phyloP scores from a whole-genome alignment of 1,140 invertebrate genomes.

The Zaprionus lachaisei region DNA sequence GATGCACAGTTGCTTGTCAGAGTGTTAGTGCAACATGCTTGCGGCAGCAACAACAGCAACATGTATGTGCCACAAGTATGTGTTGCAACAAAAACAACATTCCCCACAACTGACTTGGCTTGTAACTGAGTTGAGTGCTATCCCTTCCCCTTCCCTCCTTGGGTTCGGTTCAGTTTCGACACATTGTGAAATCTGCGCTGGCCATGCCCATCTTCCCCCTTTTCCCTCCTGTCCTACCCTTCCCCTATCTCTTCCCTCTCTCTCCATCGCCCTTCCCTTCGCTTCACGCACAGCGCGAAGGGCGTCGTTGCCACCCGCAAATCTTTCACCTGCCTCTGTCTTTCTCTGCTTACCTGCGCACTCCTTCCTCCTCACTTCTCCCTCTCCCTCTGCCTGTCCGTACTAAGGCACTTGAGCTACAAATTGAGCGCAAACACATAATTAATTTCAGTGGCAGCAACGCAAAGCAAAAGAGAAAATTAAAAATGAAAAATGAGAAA shows the following conservation, averaged over 20 bases:
- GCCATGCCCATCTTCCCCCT: background rate
- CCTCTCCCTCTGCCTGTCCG: background rate
- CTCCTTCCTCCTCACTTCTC: background rate
- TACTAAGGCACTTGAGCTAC: constrained; percentile 60
- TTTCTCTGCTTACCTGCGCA: constrained; percentile 2
- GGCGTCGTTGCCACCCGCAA: constrained; percentile 62
- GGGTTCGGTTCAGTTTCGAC: constrained; percentile 33
- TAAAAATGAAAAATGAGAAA: constrained; percentile 61
- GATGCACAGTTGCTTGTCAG: constrained; percentile 3
- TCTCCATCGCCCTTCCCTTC: constrained; percentile 20
- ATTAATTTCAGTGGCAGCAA: constrained; percentile 68
- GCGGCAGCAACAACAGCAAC: constrained; percentile 16
- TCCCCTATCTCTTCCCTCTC: background rate
- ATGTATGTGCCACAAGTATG: background rate
- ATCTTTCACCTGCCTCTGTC: constrained; percentile 64
- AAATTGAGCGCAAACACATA: constrained; percentile 81
- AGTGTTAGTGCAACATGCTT: constrained; percentile 30
- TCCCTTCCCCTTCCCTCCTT: background rate
- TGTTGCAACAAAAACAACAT: constrained; percentile 16
- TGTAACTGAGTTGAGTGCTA: constrained; percentile 43
- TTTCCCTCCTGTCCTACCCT: background rate
- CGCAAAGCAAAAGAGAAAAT: constrained; percentile 21
- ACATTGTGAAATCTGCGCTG: constrained; percentile 64
- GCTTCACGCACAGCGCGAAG: constrained; percentile 38
- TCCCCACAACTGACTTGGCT: background rate